Percentiles rank a stretch among this genome's conserved stretches.
These are phyloP conservation scores for Reticulitermes speratus DNA, from an alignment of 1,140 invertebrate genomes.

Conservation along the genomic window DNA sequence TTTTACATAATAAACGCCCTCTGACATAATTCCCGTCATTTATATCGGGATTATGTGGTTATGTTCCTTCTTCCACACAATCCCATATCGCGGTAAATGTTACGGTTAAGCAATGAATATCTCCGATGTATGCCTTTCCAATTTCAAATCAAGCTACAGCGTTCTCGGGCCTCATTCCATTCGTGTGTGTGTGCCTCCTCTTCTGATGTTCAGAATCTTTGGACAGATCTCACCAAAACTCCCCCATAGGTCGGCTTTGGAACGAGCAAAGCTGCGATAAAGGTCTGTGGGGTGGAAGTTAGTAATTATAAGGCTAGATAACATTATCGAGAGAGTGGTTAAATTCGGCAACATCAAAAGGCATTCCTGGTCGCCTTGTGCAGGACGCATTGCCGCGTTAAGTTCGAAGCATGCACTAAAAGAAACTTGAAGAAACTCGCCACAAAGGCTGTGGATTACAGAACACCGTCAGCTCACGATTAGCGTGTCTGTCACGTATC, in stretches of 20 bases:
- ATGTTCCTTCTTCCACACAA: too few species aligned
- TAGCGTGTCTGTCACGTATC: not conserved
- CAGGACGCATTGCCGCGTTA: not conserved
- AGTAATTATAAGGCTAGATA: not conserved
- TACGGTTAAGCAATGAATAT: too few species aligned
- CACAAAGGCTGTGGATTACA: not conserved
- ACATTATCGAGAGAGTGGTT: not conserved
- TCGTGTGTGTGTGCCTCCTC: not conserved
- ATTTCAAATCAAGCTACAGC: too few species aligned
- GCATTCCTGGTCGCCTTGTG: not conserved
- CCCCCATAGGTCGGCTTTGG: not conserved
- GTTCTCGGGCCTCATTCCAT: too few species aligned
- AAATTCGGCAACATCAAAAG: constrained; percentile 5
- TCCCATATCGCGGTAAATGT: too few species aligned
- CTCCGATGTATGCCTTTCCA: too few species aligned
- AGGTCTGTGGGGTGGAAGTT: too few species aligned
- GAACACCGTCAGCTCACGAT: not conserved
- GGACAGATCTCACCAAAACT: not conserved
- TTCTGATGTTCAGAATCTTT: not conserved
- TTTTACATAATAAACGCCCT: too few species aligned
- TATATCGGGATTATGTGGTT: too few species aligned
- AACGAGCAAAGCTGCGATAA: not conserved
- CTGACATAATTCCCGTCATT: too few species aligned
- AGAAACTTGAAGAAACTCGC: not conserved
- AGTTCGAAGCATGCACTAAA: not conserved